These are phyloP conservation scores for Halcyon chelicuti DNA, from an alignment of 2,797 vertebrate genomes.

Conservation along the genomic window DNA sequence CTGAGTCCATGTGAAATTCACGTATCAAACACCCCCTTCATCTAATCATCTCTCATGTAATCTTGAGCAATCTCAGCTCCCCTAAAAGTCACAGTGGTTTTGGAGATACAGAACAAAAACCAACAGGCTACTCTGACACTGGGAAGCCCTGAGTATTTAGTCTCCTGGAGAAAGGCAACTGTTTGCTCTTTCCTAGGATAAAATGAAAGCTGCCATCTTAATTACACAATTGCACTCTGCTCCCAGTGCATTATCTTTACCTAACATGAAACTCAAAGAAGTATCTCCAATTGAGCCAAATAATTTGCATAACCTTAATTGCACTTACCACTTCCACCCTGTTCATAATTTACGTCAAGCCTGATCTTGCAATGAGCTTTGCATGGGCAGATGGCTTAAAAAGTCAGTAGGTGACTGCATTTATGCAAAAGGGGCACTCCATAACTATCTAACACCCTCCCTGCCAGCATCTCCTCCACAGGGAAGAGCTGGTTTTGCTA, in stretches of 20 bases:
- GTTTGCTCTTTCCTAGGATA: not conserved
- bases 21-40: not conserved
- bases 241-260: not conserved
- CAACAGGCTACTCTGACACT: not conserved
- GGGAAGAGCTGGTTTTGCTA: not conserved
- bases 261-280: not conserved
- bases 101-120: not conserved
- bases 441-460: not conserved
- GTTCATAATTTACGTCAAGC: not conserved
- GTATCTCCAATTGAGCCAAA: not conserved
- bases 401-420: not conserved
- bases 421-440: not conserved
- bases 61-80: not conserved
- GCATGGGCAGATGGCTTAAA: not conserved
- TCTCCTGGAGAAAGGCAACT: not conserved
- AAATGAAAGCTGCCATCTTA: not conserved
- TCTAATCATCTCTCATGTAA: not conserved
- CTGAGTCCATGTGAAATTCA: not conserved
- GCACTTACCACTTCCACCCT: not conserved
- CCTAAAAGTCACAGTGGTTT: not conserved
- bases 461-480: fast-evolving
- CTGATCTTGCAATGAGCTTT: not conserved
- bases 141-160: not conserved
- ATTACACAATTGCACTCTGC: not conserved
- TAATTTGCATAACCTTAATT: not conserved